These are phyloP conservation scores for Deroplatys truncata DNA, from an alignment of 2,888 invertebrate genomes.

Conservation along the genomic window DNA sequence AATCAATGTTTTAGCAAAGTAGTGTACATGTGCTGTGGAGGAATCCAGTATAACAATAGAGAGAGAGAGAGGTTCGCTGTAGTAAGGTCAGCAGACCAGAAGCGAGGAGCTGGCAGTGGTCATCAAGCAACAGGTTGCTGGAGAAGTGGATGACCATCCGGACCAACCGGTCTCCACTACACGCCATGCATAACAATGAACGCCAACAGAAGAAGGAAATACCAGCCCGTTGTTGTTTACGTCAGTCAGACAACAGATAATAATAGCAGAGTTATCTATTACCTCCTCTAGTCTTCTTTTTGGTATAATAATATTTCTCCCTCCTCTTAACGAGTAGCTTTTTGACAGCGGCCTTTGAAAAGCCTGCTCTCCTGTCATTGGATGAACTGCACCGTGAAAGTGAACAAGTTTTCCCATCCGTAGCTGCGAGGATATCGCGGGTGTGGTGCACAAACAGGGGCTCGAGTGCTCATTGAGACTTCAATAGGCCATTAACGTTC, in stretches of 20 bases:
- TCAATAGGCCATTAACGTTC: background rate
- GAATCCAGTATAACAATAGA: background rate
- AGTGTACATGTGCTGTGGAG: background rate
- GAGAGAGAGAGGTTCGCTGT: background rate
- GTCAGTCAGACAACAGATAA: background rate
- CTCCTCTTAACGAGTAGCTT: background rate
- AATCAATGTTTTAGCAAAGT: background rate
- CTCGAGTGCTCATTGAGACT: background rate
- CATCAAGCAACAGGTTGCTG: background rate
- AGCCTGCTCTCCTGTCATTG: background rate
- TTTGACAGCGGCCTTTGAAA: background rate
- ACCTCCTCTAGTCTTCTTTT: background rate
- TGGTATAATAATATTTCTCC: background rate
- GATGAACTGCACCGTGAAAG: background rate
- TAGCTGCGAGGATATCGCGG: background rate
- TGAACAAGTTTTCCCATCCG: background rate
- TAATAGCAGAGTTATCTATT: background rate
- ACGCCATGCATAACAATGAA: constrained; percentile 15
- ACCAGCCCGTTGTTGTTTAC: constrained; percentile 12
- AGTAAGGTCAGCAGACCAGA: background rate
- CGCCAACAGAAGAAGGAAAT: constrained; percentile 6
- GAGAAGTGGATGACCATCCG: background rate
- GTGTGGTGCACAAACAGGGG: background rate
- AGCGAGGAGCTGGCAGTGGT: background rate
- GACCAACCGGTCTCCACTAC: constrained; percentile 13